These are phyloP conservation scores for Hycleus cichorii DNA, from an alignment of 1,140 invertebrate species.

Conservation along the genomic window DNA sequence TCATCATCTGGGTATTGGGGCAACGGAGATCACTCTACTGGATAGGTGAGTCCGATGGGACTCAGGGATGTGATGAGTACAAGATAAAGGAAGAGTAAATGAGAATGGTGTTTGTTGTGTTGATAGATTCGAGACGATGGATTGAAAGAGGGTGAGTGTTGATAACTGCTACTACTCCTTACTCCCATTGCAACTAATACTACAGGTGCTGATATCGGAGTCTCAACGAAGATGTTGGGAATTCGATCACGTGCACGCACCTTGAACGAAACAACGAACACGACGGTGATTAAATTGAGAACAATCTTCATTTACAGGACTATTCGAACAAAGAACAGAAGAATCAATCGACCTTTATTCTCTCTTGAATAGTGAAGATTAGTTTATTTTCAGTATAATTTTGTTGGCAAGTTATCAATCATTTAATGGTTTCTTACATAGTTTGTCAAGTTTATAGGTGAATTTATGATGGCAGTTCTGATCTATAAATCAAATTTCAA, in stretches of 20 bases:
- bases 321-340: background rate
- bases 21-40: background rate
- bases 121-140: slow-evolving; percentile 18
- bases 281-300: slow-evolving; percentile 17
- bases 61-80: slow-evolving; percentile 17
- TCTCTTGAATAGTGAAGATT: too few relatives aligned
- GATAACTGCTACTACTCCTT: slow-evolving; percentile 2
- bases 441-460: too few relatives aligned
- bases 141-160: slow-evolving; percentile 9
- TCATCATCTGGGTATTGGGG: slow-evolving; percentile 16
- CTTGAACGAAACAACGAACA: slow-evolving; percentile 17
- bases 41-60: slow-evolving; percentile 18
- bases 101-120: slow-evolving; percentile 26
- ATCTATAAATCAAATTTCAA: too few relatives aligned
- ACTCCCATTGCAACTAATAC: too few relatives aligned
- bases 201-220: slow-evolving; percentile 18
- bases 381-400: too few relatives aligned
- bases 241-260: slow-evolving; percentile 24
- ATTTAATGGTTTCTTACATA: too few relatives aligned
- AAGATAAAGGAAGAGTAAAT: slow-evolving; percentile 30
- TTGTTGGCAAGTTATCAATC: too few relatives aligned
- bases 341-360: background rate
- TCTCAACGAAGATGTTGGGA: slow-evolving; percentile 20
- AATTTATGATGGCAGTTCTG: too few relatives aligned
- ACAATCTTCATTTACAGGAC: slow-evolving; percentile 8